These are phyloP conservation scores for Cenopis cana DNA, from an alignment of 2,888 invertebrate genomes.

Conservation along the genomic window DNA sequence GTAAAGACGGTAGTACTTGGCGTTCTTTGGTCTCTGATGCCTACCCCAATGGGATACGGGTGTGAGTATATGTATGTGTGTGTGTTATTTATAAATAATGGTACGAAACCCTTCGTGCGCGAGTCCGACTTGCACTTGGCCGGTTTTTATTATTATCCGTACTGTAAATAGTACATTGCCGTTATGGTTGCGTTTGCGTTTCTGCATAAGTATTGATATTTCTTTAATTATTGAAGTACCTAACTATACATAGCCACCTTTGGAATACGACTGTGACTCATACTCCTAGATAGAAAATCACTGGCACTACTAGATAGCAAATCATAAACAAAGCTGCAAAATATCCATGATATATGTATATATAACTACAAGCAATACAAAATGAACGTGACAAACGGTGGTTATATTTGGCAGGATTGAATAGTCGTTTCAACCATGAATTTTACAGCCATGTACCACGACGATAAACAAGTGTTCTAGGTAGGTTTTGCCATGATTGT, in stretches of 20 bases:
- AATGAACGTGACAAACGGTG: constrained; percentile 18
- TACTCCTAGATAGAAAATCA: background rate
- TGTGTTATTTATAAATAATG: too few species aligned
- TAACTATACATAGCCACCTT: background rate
- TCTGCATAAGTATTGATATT: background rate
- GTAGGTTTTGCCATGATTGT: constrained; percentile 11
- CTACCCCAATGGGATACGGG: too few species aligned
- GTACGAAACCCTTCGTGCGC: too few species aligned
- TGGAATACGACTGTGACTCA: background rate
- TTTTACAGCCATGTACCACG: constrained; percentile 29
- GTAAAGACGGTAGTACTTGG: too few species aligned
- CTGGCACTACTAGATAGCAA: background rate
- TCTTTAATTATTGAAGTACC: background rate
- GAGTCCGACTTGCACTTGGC: too few species aligned
- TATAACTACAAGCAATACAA: background rate
- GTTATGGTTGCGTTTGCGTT: background rate
- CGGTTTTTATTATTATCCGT: too few species aligned
- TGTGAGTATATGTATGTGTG: too few species aligned
- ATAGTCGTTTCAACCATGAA: constrained; percentile 16
- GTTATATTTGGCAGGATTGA: constrained; percentile 19
- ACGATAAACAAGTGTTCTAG: constrained; percentile 2
- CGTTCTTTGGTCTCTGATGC: too few species aligned
- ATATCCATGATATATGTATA: background rate
- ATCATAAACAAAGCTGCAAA: background rate
- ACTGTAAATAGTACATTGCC: too few species aligned